A percentile compares a stretch with the other conserved stretches of the same genome.
phyloP scores from a whole-genome alignment of 1,140 invertebrate species.

The Cepaea nemoralis region DNA sequence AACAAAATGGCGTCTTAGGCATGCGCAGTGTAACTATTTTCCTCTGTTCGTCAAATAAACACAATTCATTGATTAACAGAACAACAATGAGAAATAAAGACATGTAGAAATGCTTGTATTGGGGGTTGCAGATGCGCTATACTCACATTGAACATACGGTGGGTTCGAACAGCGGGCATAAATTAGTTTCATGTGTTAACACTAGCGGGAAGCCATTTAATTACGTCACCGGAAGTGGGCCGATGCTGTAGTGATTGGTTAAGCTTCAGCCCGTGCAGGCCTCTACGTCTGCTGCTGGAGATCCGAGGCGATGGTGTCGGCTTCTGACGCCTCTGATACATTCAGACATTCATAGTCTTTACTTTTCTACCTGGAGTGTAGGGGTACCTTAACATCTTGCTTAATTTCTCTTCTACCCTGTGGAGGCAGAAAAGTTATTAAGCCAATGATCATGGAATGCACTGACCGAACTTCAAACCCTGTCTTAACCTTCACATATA shows the following conservation, averaged over 20 bases:
- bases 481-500: too few relatives aligned
- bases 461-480: too few relatives aligned
- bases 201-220: constrained; percentile 9
- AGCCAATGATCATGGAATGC: too few relatives aligned
- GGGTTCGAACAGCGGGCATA: not conserved
- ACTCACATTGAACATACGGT: not conserved
- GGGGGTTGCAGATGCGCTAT: not conserved
- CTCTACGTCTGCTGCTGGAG: too few relatives aligned
- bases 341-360: too few relatives aligned
- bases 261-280: not conserved
- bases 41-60: not conserved
- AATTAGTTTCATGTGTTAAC: not conserved
- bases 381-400: too few relatives aligned
- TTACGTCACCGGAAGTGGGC: constrained; percentile 14
- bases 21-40: not conserved
- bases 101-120: not conserved
- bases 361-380: too few relatives aligned
- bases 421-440: too few relatives aligned
- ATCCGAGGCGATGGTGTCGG: too few relatives aligned
- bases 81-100: too few relatives aligned
- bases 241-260: not conserved
- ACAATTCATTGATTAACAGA: not conserved
- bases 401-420: too few relatives aligned
- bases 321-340: too few relatives aligned
- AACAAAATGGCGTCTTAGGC: constrained; percentile 8